phyloP scores from a whole-genome alignment of 2,113 vertebrate genomes.

The Mustela lutreola region DNA sequence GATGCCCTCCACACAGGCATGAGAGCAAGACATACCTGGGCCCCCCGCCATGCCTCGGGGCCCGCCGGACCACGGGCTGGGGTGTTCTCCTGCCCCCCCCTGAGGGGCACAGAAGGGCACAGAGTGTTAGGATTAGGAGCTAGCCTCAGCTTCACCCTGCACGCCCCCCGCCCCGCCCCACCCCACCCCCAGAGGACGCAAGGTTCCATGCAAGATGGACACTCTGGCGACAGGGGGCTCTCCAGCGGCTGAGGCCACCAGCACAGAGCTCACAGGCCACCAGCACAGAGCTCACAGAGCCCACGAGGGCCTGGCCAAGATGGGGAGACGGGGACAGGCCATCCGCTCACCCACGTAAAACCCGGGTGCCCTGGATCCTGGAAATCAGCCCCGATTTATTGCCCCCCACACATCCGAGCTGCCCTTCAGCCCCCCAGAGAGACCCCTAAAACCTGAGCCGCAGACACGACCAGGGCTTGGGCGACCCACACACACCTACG shows the following conservation, averaged over 20 bases:
- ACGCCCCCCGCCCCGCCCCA: accelerated
- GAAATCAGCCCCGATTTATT: accelerated
- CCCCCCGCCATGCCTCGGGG: accelerated
- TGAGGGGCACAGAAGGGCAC: neutral
- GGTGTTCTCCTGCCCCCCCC: neutral
- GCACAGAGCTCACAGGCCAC: too few species aligned
- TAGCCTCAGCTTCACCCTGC: accelerated
- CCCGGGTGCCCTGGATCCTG: accelerated
- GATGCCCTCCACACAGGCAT: neutral
- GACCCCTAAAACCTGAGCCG: neutral
- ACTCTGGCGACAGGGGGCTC: accelerated
- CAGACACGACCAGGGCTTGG: accelerated
- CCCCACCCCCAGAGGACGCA: accelerated
- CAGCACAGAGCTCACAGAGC: too few species aligned
- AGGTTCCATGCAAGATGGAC: accelerated
- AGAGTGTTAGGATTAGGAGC: accelerated
- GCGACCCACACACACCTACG: accelerated
- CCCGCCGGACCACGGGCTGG: neutral
- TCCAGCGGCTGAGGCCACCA: accelerated
- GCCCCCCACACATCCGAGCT: neutral
- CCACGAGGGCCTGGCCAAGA: neutral
- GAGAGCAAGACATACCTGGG: accelerated
- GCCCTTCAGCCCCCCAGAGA: neutral
- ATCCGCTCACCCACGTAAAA: accelerated
- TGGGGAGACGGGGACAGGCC: neutral